Conservation (phyloP, 1,140 invertebrate species). For the Solenopsis fugax region DNA sequence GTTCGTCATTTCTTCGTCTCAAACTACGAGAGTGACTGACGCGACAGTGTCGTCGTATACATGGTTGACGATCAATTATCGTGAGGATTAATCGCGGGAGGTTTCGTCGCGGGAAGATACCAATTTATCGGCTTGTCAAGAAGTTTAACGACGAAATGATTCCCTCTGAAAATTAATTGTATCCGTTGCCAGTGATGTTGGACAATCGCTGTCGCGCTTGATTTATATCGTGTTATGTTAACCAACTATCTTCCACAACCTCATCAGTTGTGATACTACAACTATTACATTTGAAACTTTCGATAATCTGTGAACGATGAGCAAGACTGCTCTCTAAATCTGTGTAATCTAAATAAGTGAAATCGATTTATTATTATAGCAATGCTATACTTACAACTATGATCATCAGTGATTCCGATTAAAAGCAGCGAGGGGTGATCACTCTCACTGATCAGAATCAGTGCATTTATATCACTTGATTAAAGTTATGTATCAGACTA, state of each 20-base stretch:
- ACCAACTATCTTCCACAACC: neutral
- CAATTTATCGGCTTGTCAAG: constrained; percentile 65
- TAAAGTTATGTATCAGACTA: too few relatives aligned
- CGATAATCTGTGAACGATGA: constrained; percentile 4
- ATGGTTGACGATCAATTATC: constrained; percentile 65
- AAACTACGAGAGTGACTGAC: neutral
- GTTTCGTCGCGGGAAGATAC: constrained; percentile 47
- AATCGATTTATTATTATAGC: too few relatives aligned
- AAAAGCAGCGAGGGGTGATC: too few relatives aligned
- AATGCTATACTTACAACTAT: too few relatives aligned
- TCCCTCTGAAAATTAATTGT: constrained; percentile 58
- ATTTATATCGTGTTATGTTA: constrained; percentile 40
- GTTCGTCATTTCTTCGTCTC: constrained; percentile 27
- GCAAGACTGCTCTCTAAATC: too few relatives aligned
- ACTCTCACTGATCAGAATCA: too few relatives aligned
- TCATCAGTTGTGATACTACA: neutral
- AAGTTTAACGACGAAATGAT: constrained; percentile 61
- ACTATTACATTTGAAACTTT: neutral
- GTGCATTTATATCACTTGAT: too few relatives aligned
- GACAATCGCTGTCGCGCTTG: constrained; percentile 49
- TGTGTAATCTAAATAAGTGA: too few relatives aligned
- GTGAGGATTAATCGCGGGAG: constrained; percentile 65
- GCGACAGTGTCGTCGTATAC: constrained; percentile 4
- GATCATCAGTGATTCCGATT: too few relatives aligned
- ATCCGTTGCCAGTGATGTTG: constrained; percentile 5